phyloP scores from a whole-genome alignment of 2,888 invertebrate genomes.

The Lithodes maja region DNA sequence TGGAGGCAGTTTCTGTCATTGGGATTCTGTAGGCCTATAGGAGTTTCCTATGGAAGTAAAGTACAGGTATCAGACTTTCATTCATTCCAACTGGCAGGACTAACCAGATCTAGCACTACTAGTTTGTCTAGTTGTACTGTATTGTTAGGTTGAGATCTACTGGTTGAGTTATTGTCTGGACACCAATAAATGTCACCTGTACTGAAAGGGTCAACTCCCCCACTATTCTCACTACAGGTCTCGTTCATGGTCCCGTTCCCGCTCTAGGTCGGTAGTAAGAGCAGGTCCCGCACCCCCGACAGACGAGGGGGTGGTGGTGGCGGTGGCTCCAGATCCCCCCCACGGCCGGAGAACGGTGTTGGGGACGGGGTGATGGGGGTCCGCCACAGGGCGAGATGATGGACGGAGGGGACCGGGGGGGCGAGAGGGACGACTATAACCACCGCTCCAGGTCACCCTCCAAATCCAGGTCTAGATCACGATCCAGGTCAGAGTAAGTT shows the following conservation, averaged over 20 bases:
- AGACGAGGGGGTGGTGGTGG: slow-evolving; percentile 1
- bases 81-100: no score
- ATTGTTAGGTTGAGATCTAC: no score
- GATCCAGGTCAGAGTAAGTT: slow-evolving; percentile 54
- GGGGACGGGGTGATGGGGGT: slow-evolving; percentile 36
- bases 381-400: slow-evolving; percentile 42
- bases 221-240: slow-evolving; percentile 38
- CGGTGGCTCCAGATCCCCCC: slow-evolving; percentile 34
- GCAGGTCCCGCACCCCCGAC: slow-evolving; percentile 47
- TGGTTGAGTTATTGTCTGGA: no score
- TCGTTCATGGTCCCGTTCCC: slow-evolving; percentile 52
- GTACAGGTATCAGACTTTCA: no score
- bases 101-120: no score
- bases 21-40: no score
- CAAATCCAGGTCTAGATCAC: slow-evolving; percentile 63
- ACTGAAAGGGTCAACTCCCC: no score
- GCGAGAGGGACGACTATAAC: slow-evolving; percentile 13
- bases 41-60: no score
- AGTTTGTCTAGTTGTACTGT: no score
- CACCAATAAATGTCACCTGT: no score
- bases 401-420: background rate
- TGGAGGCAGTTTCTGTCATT: no score
- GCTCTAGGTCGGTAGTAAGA: slow-evolving; percentile 58
- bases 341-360: slow-evolving; percentile 45
- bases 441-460: slow-evolving; percentile 56